Evolutionary conservation across 2,888 invertebrate genomes (phyloP), one percentile per base, ranked within the genome.

Genomic region (Nephrotoma flavescens): DNA sequence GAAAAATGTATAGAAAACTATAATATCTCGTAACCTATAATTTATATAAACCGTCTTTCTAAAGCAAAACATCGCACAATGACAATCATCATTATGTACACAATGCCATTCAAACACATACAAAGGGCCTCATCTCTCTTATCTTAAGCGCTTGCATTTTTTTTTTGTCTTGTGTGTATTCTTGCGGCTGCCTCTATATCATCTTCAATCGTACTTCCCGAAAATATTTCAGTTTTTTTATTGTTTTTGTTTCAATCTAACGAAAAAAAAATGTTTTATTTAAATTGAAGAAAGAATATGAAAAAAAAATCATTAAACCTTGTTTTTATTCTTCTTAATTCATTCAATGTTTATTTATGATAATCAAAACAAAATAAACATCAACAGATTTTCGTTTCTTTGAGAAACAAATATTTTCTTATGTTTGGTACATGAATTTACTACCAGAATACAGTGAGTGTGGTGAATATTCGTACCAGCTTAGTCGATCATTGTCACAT

Each of bases 301-400:
- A 71, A 31, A 71, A 71, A 31, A 71, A 71, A 31, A 71, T 31
- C 31, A 71, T 71, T 71, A 71, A 71, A 71, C 71, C 71, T 71
- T 71, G 19, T 71, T 71, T 71, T 71, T 31, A 12, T 9, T 31
- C 19, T 31, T 71, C 71, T 31, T 71, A 71, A 71, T 71, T 71
- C 71, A 71, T 84, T 84, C 42, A 84, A 42, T 84, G 84, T 84
- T 84, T 84, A 84, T 84, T 84, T 84, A 84, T 84, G 84, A 84
- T 84, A 84, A 84, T 84, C 84, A 84, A 42, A 84, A 84, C 84
- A 84, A 84, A 84, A 84, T 84, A 84, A 84, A 84, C 84, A 84
- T 71, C 71, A 71, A 71, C 71, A 71, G 71, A 71, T 71, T 71
- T 71, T 71, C 9, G 71, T 71, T 71, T 52, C 52, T 52, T 52